A percentile compares a stretch with the other conserved stretches of the same genome.
phyloP scores from a whole-genome alignment of 2,797 vertebrate genomes.

The Acrossocheilus wenchowensis region DNA sequence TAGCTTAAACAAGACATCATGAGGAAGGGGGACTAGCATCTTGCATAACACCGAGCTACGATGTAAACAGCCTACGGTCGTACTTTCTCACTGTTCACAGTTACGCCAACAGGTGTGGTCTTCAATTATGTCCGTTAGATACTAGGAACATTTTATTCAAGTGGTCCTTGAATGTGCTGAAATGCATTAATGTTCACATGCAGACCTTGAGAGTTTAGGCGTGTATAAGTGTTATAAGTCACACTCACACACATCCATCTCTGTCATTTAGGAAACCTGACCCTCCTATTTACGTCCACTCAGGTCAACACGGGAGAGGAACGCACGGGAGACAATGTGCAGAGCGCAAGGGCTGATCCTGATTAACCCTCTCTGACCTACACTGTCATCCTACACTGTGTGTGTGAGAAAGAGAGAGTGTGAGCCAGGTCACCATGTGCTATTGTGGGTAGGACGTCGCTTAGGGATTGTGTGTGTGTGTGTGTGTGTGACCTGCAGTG shows the following conservation, averaged over 20 bases:
- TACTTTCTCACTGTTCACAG: background rate
- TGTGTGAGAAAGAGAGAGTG: constrained; percentile 47
- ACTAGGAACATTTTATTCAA: background rate
- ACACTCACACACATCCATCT: constrained; percentile 33
- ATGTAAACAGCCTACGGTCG: background rate
- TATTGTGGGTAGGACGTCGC: constrained; percentile 30
- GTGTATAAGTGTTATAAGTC: constrained; percentile 6
- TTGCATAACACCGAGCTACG: background rate
- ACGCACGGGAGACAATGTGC: constrained; percentile 66
- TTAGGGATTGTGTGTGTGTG: constrained; percentile 23
- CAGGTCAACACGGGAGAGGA: constrained; percentile 25
- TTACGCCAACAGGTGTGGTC: background rate
- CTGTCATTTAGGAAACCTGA: constrained; percentile 35
- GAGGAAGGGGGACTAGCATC: background rate
- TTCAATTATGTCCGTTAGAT: background rate
- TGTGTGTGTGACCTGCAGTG: constrained; percentile 14
- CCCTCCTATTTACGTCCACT: constrained; percentile 8
- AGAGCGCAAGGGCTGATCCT: constrained; percentile 66
- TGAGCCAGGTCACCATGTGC: constrained; percentile 45
- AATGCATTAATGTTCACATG: background rate
- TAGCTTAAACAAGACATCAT: background rate
- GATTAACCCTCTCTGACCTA: constrained; percentile 69
- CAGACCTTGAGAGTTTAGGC: background rate
- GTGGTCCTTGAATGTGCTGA: background rate
- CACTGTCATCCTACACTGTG: constrained; percentile 37